phyloP scores from a whole-genome alignment of 2,888 invertebrate species.

The Teleogryllus oceanicus region DNA sequence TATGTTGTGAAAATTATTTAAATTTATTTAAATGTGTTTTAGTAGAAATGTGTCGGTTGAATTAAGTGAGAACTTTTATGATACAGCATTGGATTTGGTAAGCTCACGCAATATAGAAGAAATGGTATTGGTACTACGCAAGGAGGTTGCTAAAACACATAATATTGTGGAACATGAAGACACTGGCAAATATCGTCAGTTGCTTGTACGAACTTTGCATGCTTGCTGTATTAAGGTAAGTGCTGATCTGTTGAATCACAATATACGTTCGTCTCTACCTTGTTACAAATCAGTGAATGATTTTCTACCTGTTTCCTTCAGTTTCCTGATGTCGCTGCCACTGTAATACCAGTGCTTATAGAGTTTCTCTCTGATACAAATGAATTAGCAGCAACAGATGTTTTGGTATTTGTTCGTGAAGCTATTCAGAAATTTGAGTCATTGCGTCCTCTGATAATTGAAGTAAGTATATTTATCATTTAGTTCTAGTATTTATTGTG shows the following conservation, averaged over 20 bases:
- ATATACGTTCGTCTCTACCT: too few relatives aligned
- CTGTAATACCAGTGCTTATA: slow-evolving; percentile 89
- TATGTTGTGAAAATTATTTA: too few relatives aligned
- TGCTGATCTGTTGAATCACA: neutral
- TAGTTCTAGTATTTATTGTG: slow-evolving; percentile 23
- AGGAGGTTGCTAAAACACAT: slow-evolving; percentile 87
- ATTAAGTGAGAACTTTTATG: neutral
- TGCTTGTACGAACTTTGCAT: slow-evolving; percentile 92
- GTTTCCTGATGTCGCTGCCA: slow-evolving; percentile 91
- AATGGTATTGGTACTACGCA: slow-evolving; percentile 87
- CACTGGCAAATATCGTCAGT: slow-evolving; percentile 90
- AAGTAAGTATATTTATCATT: slow-evolving; percentile 50
- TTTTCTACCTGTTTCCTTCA: slow-evolving; percentile 28
- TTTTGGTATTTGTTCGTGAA: slow-evolving; percentile 89
- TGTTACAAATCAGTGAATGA: neutral
- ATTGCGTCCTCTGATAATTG: slow-evolving; percentile 76
- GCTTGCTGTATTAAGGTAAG: slow-evolving; percentile 79
- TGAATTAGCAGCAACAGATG: slow-evolving; percentile 88
- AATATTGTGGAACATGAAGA: slow-evolving; percentile 88
- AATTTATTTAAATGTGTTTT: too few relatives aligned
- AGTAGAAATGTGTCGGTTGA: too few relatives aligned
- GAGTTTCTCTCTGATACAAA: slow-evolving; percentile 89
- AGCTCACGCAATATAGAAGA: slow-evolving; percentile 91
- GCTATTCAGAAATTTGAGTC: slow-evolving; percentile 89
- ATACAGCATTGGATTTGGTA: slow-evolving; percentile 78